These are phyloP conservation scores for Ceratitis capitata DNA, from an alignment of 1,140 invertebrate genomes.

Conservation along the genomic window DNA sequence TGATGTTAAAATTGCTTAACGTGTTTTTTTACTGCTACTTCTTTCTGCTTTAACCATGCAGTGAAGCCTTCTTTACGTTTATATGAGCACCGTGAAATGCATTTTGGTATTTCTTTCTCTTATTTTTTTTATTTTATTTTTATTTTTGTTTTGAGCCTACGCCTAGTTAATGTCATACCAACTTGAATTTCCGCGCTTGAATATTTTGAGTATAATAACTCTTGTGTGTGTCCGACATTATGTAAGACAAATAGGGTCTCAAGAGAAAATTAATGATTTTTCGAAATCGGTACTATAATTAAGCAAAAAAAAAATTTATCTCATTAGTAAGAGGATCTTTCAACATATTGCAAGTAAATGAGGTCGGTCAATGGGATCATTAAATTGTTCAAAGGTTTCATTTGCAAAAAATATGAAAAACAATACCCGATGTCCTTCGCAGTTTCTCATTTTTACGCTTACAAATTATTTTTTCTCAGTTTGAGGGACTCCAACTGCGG, in stretches of 20 bases:
- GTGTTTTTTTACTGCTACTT: neutral
- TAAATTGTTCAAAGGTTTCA: neutral
- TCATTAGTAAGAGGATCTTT: neutral
- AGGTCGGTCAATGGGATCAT: neutral
- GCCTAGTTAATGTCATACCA: slow-evolving; percentile 1
- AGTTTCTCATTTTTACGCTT: too few species aligned
- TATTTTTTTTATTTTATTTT: neutral
- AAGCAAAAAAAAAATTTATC: neutral
- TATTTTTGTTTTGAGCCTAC: neutral
- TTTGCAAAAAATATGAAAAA: too few species aligned
- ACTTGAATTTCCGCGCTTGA: neutral
- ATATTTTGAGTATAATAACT: neutral
- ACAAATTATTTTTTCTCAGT: too few species aligned
- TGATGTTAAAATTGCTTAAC: slow-evolving; percentile 5
- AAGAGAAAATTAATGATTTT: neutral
- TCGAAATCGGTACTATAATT: neutral
- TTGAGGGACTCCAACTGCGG: too few species aligned
- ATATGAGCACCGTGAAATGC: slow-evolving; percentile 19
- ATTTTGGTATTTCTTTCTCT: neutral
- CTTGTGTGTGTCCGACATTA: neutral
- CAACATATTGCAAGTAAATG: neutral
- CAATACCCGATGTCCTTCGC: too few species aligned
- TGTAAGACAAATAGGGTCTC: neutral
- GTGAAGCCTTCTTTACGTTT: neutral
- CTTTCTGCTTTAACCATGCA: neutral